Evolutionary conservation across 1,140 invertebrate species (phyloP), one percentile per base, ranked within the genome.

Genomic region (Caenorhabditis tropicalis): DNA sequence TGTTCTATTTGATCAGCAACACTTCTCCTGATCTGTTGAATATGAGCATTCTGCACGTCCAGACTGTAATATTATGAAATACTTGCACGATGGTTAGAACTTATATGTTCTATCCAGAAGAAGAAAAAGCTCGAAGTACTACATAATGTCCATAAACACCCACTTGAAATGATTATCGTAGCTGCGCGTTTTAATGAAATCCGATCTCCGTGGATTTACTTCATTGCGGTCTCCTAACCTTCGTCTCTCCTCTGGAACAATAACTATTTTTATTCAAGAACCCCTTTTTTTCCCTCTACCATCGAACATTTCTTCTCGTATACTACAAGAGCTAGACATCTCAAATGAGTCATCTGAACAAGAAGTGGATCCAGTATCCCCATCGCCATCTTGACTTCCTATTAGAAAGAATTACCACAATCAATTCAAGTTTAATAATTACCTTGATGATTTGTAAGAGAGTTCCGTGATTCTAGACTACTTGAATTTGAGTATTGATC

Each of bases 261-360:
- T 7, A n/a, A 70, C 1, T 36, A 24, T 74, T 21, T 46, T 24
- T 36, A 19, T 74, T 46, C 33, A 51, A 2, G 19, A n/a, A n/a
- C 15, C 6, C 5, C 10, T 65, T 19, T 33, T 36, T 15, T 36
- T 0, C 4, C 19, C 36, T 19, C 24, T 46, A 74, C 65, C 65
- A 12, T 74, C 65, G 36, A 36, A 74, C 4, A 43, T 7, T 19
- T 74, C 65, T 21, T 74, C 65, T 46, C 65, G 16, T 7, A 24
- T n/a, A 48, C 79, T 65, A 56, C 70, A 80, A 19, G 83, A 60
- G 33, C 58, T 74, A 12, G 83, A 84, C 83, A 84, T 84, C 58
- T 84, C 83, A 27, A 84, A 84, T 16, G 83, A 84, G 49, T 84
- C 83, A 31, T 84, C 83, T n/a, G 83, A 84, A 39, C 83, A 84